Evolutionary conservation across 1,140 invertebrate species (phyloP).

Genomic region (Brachionus calyciflorus): DNA sequence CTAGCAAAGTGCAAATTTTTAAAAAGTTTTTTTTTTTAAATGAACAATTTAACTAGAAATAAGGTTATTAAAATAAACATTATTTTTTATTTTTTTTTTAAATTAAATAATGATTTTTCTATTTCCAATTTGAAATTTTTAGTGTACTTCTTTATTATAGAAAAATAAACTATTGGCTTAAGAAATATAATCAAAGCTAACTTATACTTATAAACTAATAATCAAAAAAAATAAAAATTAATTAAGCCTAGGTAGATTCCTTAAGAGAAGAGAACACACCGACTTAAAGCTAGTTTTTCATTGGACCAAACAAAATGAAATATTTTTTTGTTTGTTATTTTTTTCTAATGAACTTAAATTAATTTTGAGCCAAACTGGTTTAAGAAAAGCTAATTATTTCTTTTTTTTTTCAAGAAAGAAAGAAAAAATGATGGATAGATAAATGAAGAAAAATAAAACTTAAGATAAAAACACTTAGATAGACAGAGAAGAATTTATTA

Average conservation of each 20-base stretch:
- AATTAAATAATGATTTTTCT: background rate
- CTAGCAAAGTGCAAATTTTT: too few relatives aligned
- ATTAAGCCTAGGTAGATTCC: constrained; percentile 1
- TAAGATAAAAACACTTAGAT: constrained; percentile 36
- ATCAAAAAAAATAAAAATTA: background rate
- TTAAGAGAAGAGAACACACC: background rate
- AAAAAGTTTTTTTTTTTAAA: too few relatives aligned
- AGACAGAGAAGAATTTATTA: constrained; percentile 43
- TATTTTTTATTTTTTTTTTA: background rate
- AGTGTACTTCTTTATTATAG: background rate
- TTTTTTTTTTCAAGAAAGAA: background rate
- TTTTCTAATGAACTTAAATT: background rate
- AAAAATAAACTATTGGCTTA: constrained; percentile 3
- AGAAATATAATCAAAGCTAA: background rate
- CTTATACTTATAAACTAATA: background rate
- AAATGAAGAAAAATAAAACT: constrained; percentile 9
- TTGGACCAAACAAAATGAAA: constrained; percentile 25
- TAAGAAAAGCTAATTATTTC: constrained; percentile 9
- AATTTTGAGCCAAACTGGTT: background rate
- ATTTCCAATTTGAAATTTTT: background rate
- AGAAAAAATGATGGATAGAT: background rate
- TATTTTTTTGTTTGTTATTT: constrained; percentile 12
- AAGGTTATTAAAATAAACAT: constrained; percentile 44
- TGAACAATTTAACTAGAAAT: background rate
- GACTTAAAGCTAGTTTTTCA: constrained; percentile 1